These are phyloP conservation scores for Heliconius erato DNA, from an alignment of 2,888 invertebrate species.

Conservation along the genomic window DNA sequence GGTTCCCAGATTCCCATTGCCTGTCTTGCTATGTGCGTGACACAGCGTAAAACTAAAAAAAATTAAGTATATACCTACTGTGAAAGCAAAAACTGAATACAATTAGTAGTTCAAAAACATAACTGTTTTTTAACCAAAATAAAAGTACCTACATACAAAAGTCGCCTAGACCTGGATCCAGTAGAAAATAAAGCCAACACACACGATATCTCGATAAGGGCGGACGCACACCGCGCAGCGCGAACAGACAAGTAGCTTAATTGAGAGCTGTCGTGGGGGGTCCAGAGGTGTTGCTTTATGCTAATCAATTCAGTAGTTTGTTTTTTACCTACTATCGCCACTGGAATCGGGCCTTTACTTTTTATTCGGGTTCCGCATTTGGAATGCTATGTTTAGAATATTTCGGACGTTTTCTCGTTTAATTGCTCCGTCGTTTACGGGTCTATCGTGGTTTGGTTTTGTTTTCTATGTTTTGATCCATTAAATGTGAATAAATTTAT, in stretches of 20 bases:
- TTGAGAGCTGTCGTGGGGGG: slow-evolving; percentile 82
- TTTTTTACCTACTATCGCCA: slow-evolving; percentile 79
- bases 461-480: not conserved
- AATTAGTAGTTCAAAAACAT: slow-evolving; percentile 1
- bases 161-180: slow-evolving; percentile 67
- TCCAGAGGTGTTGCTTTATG: slow-evolving; percentile 79
- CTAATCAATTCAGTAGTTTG: slow-evolving; percentile 84
- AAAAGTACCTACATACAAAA: slow-evolving; percentile 44
- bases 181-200: slow-evolving; percentile 75
- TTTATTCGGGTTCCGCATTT: slow-evolving; percentile 65
- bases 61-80: not conserved
- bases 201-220: slow-evolving; percentile 73
- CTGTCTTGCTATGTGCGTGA: too few species aligned
- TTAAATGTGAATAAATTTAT: not conserved
- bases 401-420: slow-evolving; percentile 15
- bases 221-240: slow-evolving; percentile 72
- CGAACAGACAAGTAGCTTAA: slow-evolving; percentile 84
- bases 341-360: slow-evolving; percentile 67
- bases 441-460: not conserved
- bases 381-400: slow-evolving; percentile 30
- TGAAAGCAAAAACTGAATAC: slow-evolving; percentile 2
- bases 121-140: not conserved
- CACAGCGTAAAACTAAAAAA: too few species aligned
- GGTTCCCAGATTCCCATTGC: too few species aligned
- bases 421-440: slow-evolving; percentile 8